phyloP scores from a whole-genome alignment of 30 jellyfish, hydroid and myxozoan genomes.

The Haliclystus octoradiatus region DNA sequence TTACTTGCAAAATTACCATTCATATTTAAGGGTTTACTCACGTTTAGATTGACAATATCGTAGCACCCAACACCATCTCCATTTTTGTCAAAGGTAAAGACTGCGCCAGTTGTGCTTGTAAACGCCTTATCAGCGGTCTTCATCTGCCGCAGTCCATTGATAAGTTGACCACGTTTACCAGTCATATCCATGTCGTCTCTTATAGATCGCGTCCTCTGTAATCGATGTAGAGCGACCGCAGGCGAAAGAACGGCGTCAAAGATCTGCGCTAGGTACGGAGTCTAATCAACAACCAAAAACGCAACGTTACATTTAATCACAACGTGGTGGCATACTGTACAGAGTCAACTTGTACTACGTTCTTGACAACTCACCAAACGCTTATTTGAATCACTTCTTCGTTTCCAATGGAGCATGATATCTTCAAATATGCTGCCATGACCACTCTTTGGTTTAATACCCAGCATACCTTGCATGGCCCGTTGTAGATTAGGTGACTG shows the following conservation, averaged over 20 bases:
- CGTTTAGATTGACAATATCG: slow-evolving; percentile 70
- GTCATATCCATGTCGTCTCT: neutral
- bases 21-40: no score
- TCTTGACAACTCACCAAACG: neutral
- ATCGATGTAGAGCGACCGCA: slow-evolving; percentile 54
- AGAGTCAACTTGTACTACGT: neutral
- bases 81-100: slow-evolving; percentile 27
- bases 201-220: no score
- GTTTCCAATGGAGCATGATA: slow-evolving; percentile 35
- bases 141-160: slow-evolving; percentile 51
- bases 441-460: slow-evolving; percentile 72
- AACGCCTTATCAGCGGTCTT: slow-evolving; percentile 21
- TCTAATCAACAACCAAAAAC: neutral
- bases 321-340: no score
- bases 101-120: slow-evolving; percentile 56
- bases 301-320: neutral
- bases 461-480: slow-evolving; percentile 97
- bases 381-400: neutral
- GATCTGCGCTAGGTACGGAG: slow-evolving; percentile 55
- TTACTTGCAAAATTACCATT: no score
- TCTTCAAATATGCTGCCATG: slow-evolving; percentile 29
- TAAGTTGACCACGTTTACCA: slow-evolving; percentile 26
- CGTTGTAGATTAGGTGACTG: slow-evolving; percentile 63
- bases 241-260: slow-evolving; percentile 77
- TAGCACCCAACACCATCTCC: slow-evolving; percentile 59